A percentile compares a stretch with the other conserved stretches of the same genome.
These are phyloP conservation scores for Cheilosia vernalis DNA, from an alignment of 2,888 invertebrate genomes.

Conservation along the genomic window DNA sequence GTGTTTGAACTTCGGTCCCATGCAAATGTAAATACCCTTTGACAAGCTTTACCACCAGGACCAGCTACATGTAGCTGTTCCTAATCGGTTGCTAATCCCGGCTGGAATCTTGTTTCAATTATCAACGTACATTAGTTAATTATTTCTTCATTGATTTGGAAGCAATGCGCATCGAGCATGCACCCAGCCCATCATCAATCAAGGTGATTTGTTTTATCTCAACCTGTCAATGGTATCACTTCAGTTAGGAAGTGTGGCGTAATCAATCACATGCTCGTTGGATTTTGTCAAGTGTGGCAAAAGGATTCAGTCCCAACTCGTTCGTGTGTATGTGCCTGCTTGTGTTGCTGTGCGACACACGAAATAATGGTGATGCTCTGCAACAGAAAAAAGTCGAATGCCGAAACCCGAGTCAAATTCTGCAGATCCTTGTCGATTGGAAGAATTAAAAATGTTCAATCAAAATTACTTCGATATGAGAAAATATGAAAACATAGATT, in stretches of 20 bases:
- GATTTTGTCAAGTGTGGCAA: conserved; percentile 75
- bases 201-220: conserved; percentile 81
- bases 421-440: conserved; percentile 21
- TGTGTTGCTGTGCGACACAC: conserved; percentile 18
- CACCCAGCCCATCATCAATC: conserved; percentile 81
- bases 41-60: conserved; percentile 50
- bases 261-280: conserved; percentile 75
- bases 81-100: conserved; percentile 62
- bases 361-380: conserved; percentile 29
- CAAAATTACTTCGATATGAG: conserved; percentile 11
- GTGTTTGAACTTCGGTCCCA: not conserved
- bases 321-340: conserved; percentile 56
- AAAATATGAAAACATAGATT: not conserved
- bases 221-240: conserved; percentile 66
- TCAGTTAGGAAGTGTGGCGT: conserved; percentile 63
- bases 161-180: conserved; percentile 47
- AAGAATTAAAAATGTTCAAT: conserved; percentile 27
- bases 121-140: conserved; percentile 71
- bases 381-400: conserved; percentile 16
- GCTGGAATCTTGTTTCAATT: conserved; percentile 68
- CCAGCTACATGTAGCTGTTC: conserved; percentile 1
- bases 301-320: conserved; percentile 75
- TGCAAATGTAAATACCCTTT: conserved; percentile 46
- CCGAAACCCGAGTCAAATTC: conserved; percentile 8
- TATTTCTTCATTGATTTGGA: conserved; percentile 72